These are phyloP conservation scores for Theristus sp. DNA, from an alignment of 2,888 invertebrate species.

Conservation along the genomic window DNA sequence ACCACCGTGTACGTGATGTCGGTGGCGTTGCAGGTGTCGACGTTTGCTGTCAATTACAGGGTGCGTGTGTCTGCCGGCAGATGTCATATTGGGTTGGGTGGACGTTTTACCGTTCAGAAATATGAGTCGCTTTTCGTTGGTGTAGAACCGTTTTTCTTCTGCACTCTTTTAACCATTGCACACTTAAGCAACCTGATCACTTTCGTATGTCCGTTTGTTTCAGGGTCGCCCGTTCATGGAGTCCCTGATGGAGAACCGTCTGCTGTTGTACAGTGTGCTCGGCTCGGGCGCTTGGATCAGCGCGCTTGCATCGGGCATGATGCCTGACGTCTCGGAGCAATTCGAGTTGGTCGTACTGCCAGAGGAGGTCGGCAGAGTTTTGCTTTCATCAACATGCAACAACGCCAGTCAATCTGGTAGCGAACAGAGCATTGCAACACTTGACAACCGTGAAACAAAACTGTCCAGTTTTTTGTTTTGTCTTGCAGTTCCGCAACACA, in stretches of 20 bases:
- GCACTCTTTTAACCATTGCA: too few relatives aligned
- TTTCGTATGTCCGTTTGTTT: slow-evolving; percentile 18
- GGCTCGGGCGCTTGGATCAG: slow-evolving; percentile 62
- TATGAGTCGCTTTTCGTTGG: too few relatives aligned
- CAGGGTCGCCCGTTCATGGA: slow-evolving; percentile 99
- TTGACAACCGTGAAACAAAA: neutral
- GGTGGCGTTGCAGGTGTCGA: slow-evolving; percentile 85
- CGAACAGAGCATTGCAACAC: too few relatives aligned
- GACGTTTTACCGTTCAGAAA: too few relatives aligned
- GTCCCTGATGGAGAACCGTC: slow-evolving; percentile 70
- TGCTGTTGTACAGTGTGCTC: slow-evolving; percentile 70
- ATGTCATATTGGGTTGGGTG: neutral
- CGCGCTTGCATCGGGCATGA: slow-evolving; percentile 47
- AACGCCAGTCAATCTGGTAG: too few relatives aligned
- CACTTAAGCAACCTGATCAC: too few relatives aligned
- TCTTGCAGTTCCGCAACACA: slow-evolving; percentile 65
- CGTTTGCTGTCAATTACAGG: slow-evolving; percentile 96
- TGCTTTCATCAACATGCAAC: too few relatives aligned
- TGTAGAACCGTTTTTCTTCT: too few relatives aligned
- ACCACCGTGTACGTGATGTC: slow-evolving; percentile 96
- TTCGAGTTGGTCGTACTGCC: slow-evolving; percentile 93
- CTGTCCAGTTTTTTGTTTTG: slow-evolving; percentile 9
- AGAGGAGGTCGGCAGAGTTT: slow-evolving; percentile 45
- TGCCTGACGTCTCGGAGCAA: slow-evolving; percentile 64
- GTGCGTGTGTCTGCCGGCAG: slow-evolving; percentile 38